Evolutionary conservation across 2,797 vertebrate species (phyloP).

Genomic region (Siniperca undulata): DNA sequence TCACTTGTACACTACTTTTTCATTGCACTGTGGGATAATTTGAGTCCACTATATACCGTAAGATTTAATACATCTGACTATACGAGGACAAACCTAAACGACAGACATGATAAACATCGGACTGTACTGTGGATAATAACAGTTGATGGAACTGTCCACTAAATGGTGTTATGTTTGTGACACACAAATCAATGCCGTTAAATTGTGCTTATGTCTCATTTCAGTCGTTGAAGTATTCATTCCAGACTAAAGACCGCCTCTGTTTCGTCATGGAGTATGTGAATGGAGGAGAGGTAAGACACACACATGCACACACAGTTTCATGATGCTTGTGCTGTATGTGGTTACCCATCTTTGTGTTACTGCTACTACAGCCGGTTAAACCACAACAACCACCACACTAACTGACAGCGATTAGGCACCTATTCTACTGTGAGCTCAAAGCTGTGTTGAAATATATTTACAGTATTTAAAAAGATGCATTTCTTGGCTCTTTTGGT

Average conservation of each 20-base stretch:
- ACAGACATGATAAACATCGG: not conserved
- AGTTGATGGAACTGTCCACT: not conserved
- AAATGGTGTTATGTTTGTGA: not conserved
- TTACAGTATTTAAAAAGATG: not conserved
- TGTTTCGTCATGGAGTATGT: conserved; percentile 99
- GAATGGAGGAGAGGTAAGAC: conserved; percentile 96
- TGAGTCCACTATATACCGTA: not conserved
- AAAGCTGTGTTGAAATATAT: conserved; percentile 1
- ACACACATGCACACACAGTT: conserved; percentile 12
- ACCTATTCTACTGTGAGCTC: conserved; percentile 2
- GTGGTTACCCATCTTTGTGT: conserved; percentile 48
- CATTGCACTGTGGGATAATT: not conserved
- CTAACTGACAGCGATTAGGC: conserved; percentile 59
- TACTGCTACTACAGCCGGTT: conserved; percentile 55
- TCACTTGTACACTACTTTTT: not conserved
- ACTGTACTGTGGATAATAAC: not conserved
- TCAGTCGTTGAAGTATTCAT: conserved; percentile 99
- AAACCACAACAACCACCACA: conserved; percentile 66
- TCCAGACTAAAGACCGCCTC: conserved; percentile 98
- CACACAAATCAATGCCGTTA: not conserved
- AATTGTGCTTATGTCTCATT: conserved; percentile 71
- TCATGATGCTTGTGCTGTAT: conserved; percentile 10
- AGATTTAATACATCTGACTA: conserved; percentile 4
- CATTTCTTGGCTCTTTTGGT: not conserved
- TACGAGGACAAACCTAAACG: not conserved